phyloP scores from a whole-genome alignment of 2,113 vertebrate genomes.

The Potamarius usumacintae region DNA sequence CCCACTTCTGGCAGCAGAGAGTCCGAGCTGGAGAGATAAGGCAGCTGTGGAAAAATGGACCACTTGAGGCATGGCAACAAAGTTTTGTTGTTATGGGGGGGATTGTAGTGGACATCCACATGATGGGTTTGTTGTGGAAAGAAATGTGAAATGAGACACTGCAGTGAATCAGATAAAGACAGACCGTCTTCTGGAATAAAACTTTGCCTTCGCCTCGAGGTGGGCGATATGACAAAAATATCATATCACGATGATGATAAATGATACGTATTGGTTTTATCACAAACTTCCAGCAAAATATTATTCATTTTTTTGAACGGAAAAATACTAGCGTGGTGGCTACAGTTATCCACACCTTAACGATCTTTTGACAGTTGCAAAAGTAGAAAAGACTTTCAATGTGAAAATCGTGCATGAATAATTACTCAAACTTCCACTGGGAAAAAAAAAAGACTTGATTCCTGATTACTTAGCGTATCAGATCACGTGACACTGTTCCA shows the following conservation, averaged over 20 bases:
- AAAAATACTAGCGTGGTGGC: no score
- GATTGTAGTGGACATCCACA: not conserved
- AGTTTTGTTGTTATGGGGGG: constrained; percentile 38
- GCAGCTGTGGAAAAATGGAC: constrained; percentile 47
- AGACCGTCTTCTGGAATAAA: not conserved
- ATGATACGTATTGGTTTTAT: not conserved
- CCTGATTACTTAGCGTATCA: no score
- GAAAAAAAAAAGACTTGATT: no score
- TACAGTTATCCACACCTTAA: no score
- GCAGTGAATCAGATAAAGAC: not conserved
- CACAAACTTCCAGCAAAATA: not conserved
- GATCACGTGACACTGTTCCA: no score
- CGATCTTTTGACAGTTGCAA: no score
- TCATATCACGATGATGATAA: not conserved
- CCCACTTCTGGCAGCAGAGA: constrained; percentile 66
- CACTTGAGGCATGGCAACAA: constrained; percentile 46
- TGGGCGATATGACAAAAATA: not conserved
- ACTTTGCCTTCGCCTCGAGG: not conserved
- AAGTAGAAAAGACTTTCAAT: no score
- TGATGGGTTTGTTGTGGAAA: constrained; percentile 14
- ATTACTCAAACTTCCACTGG: no score
- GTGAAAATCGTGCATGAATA: no score
- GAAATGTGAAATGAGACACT: constrained; percentile 1
- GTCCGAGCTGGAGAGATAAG: constrained; percentile 21
- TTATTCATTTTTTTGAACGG: no score